A percentile compares a stretch with the other conserved stretches of the same genome.
Evolutionary conservation across 2,113 vertebrate genomes (phyloP).

Genomic region (Grammomys surdaster): DNA sequence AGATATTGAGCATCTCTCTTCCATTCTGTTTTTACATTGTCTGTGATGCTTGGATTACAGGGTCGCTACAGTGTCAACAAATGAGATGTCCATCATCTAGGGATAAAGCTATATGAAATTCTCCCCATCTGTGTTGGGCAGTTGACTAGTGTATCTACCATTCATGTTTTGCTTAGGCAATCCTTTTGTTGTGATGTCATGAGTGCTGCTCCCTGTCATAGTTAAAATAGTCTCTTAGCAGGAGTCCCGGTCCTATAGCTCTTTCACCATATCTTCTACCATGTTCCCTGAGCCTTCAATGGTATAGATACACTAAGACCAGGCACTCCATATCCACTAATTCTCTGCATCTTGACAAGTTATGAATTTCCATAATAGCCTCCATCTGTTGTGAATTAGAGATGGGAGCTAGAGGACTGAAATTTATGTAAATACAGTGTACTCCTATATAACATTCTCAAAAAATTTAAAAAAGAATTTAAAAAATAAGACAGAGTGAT

Average conservation of each 20-base stretch:
- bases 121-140: not conserved
- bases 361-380: not conserved
- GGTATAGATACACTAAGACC: not conserved
- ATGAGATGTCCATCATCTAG: not conserved
- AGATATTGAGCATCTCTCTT: not conserved
- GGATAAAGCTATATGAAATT: not conserved
- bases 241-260: not conserved
- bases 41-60: not conserved
- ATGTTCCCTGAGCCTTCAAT: not conserved
- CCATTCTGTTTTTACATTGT: not conserved
- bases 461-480: not conserved
- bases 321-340: not conserved
- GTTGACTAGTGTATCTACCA: not conserved
- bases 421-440: not conserved
- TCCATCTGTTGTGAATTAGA: not conserved
- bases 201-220: not conserved
- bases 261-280: not conserved
- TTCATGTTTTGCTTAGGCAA: not conserved
- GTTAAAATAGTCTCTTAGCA: not conserved
- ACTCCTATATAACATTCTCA: not conserved
- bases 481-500: not conserved
- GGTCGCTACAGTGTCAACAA: not conserved
- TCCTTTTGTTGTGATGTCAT: not conserved
- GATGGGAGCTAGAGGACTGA: not conserved
- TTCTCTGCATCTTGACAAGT: not conserved